Conservation (phyloP, 2,113 vertebrate genomes). For the Entosphenus tridentatus region DNA sequence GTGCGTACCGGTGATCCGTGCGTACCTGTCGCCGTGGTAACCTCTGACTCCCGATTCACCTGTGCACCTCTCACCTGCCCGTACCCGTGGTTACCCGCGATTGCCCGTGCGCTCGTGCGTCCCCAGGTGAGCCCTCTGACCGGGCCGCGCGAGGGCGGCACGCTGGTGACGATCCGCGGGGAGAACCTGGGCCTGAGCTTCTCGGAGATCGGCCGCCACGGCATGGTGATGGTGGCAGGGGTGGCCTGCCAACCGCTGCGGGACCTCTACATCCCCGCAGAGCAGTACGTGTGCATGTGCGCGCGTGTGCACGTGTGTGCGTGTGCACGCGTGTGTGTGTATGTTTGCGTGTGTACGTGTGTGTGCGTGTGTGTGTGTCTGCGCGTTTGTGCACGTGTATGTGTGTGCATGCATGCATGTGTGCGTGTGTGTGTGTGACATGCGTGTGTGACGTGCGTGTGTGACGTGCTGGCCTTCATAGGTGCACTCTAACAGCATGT, state of each 20-base stretch:
- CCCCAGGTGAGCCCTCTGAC: slow-evolving; percentile 58
- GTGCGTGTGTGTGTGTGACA: background rate
- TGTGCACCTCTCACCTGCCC: background rate
- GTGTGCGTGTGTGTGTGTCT: background rate
- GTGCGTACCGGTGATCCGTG: too few species aligned
- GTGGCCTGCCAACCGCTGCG: slow-evolving; percentile 66
- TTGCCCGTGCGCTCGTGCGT: background rate
- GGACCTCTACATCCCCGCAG: slow-evolving; percentile 82
- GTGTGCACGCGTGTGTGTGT: background rate
- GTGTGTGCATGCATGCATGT: background rate
- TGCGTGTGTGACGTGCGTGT: background rate
- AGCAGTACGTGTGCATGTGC: slow-evolving; percentile 55
- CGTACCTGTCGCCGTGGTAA: too few species aligned
- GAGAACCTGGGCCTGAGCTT: slow-evolving; percentile 89
- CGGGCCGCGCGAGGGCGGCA: slow-evolving; percentile 77
- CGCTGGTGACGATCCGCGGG: slow-evolving; percentile 75
- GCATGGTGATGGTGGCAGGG: slow-evolving; percentile 66
- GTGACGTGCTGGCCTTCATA: background rate
- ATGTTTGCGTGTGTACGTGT: background rate
- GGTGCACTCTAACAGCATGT: too few species aligned
- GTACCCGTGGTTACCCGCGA: background rate
- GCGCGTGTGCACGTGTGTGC: background rate
- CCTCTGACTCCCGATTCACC: background rate
- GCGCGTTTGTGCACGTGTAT: background rate
- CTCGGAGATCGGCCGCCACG: slow-evolving; percentile 45